phyloP scores from a whole-genome alignment of 2,113 vertebrate genomes.

The Sphyrna mokarran region DNA sequence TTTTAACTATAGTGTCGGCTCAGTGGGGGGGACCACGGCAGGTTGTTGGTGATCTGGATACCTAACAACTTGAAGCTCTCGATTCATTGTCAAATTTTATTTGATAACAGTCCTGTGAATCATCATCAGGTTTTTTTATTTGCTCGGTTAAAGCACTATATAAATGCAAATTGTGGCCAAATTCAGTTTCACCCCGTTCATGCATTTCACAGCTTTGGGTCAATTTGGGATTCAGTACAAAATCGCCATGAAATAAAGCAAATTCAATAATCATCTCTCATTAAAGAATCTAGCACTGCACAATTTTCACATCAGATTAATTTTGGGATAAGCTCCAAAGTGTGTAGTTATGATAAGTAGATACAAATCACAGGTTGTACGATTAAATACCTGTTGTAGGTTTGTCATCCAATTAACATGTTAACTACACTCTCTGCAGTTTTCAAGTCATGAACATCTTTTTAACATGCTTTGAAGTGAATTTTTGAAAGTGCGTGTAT shows the following conservation, averaged over 20 bases:
- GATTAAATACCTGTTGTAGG: background rate
- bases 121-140: background rate
- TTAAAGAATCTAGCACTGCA: background rate
- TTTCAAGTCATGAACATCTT: background rate
- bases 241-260: background rate
- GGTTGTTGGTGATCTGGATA: too few relatives aligned
- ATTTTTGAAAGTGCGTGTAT: background rate
- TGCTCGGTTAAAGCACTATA: background rate
- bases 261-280: background rate
- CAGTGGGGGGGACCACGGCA: too few relatives aligned
- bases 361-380: background rate
- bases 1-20: too few relatives aligned
- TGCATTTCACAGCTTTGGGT: background rate
- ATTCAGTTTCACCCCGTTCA: background rate
- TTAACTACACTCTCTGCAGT: background rate
- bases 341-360: background rate
- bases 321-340: background rate
- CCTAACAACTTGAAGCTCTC: too few relatives aligned
- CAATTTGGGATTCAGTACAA: background rate
- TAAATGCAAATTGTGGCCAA: background rate
- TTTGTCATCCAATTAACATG: background rate
- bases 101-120: background rate
- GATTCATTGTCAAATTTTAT: background rate
- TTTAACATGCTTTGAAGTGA: background rate
- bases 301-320: background rate